Evolutionary conservation across 1,140 invertebrate genomes (phyloP).

Genomic region (Steinernema khuongi): DNA sequence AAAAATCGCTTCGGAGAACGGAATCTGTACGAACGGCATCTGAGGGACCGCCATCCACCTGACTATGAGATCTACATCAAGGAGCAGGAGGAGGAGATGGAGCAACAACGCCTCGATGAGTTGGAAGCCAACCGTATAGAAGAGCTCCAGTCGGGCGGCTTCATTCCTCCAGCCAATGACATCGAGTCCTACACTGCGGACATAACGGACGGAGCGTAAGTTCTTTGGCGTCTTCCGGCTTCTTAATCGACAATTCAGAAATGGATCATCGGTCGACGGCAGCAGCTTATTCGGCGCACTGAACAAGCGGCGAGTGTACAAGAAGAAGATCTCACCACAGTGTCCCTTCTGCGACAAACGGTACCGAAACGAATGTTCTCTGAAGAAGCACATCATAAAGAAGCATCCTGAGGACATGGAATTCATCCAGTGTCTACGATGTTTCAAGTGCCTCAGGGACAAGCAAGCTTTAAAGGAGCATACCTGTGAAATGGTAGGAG

Average conservation of each 20-base stretch:
- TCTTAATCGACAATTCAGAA: not conserved
- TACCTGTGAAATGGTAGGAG: slow-evolving; percentile 51
- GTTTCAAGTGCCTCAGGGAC: slow-evolving; percentile 48
- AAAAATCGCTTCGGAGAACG: slow-evolving; percentile 56
- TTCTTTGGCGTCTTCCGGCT: not conserved
- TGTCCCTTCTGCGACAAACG: slow-evolving; percentile 58
- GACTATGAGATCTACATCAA: slow-evolving; percentile 53
- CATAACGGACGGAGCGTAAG: slow-evolving; percentile 39
- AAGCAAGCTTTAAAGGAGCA: slow-evolving; percentile 47
- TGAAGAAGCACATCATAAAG: slow-evolving; percentile 56
- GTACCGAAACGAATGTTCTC: slow-evolving; percentile 55
- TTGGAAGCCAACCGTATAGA: slow-evolving; percentile 55
- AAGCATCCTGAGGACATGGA: slow-evolving; percentile 55
- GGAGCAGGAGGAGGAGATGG: slow-evolving; percentile 55
- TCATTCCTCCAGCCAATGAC: slow-evolving; percentile 54
- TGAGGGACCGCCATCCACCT: slow-evolving; percentile 51
- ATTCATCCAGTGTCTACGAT: slow-evolving; percentile 55
- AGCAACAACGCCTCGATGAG: slow-evolving; percentile 52
- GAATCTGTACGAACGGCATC: slow-evolving; percentile 55
- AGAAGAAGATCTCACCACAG: slow-evolving; percentile 58
- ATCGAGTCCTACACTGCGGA: slow-evolving; percentile 47
- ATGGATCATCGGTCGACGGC: slow-evolving; percentile 16
- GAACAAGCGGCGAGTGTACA: slow-evolving; percentile 49
- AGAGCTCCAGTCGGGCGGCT: slow-evolving; percentile 51
- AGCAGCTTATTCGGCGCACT: not conserved